Conservation (phyloP, 2,797 vertebrate species). For the Cryptoblepharus egeriae region DNA sequence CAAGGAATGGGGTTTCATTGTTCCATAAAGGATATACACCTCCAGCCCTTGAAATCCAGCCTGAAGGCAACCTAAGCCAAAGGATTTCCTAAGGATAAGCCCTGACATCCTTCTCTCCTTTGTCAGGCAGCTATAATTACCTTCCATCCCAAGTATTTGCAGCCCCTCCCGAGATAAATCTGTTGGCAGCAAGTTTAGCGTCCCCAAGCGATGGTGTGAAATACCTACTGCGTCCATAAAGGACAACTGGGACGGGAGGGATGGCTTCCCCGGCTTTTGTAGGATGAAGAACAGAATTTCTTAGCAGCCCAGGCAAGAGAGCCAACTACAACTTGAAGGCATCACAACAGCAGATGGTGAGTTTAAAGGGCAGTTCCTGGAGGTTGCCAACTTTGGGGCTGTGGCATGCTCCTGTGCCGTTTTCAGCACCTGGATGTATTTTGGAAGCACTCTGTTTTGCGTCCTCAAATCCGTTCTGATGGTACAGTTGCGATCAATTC, state of each 20-base stretch:
- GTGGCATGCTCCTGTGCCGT: neutral
- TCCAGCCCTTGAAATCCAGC: too few relatives aligned
- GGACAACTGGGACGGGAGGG: neutral
- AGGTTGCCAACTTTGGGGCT: neutral
- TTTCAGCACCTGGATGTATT: too few relatives aligned
- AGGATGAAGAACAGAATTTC: neutral
- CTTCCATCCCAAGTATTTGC: neutral
- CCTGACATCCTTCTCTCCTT: neutral
- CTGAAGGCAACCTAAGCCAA: neutral
- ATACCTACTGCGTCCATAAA: neutral
- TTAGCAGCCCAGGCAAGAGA: neutral
- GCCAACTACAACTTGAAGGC: too few relatives aligned
- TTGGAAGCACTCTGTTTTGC: too few relatives aligned
- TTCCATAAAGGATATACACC: too few relatives aligned
- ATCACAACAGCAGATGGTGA: neutral
- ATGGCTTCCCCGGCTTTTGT: neutral
- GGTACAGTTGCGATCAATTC: too few relatives aligned
- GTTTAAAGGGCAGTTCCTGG: neutral
- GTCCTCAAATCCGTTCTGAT: too few relatives aligned
- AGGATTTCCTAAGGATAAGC: neutral
- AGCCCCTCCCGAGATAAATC: neutral
- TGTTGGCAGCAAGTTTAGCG: neutral
- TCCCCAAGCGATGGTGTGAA: neutral
- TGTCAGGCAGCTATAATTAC: neutral
- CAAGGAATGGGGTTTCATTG: too few relatives aligned